Evolutionary conservation across 2,797 vertebrate species (phyloP).

Genomic region (Delichon dasypus): DNA sequence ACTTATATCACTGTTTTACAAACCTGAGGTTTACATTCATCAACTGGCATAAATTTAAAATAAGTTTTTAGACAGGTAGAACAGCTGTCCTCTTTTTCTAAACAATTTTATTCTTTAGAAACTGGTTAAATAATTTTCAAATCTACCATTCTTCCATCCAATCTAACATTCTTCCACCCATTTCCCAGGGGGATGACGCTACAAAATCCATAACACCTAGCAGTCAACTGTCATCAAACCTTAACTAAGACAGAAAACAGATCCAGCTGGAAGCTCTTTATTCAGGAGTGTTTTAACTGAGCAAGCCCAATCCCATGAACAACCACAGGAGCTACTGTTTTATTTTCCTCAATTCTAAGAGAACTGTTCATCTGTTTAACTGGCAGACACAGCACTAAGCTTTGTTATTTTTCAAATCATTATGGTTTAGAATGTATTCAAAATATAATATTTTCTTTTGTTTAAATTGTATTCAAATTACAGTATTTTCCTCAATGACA

Average conservation of each 20-base stretch:
- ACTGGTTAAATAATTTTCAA: background rate
- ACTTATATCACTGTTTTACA: background rate
- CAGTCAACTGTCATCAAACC: background rate
- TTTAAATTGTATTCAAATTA: background rate
- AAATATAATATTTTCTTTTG: background rate
- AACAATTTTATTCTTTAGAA: background rate
- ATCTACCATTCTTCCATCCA: too few species aligned
- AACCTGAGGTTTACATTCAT: background rate
- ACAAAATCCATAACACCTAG: background rate
- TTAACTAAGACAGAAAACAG: background rate
- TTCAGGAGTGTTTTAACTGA: background rate
- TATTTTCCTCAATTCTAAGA: background rate
- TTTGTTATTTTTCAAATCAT: background rate
- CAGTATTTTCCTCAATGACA: background rate
- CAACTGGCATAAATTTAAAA: background rate
- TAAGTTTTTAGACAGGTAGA: background rate
- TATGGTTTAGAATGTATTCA: background rate
- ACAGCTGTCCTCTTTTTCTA: background rate
- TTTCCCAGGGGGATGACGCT: background rate
- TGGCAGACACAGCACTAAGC: background rate
- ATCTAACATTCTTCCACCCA: background rate
- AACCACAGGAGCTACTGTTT: background rate
- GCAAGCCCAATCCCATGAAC: background rate
- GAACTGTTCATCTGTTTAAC: background rate
- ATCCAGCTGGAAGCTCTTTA: background rate